Conservation (phyloP, 2,797 vertebrate genomes). For the Sebastolobus alascanus region DNA sequence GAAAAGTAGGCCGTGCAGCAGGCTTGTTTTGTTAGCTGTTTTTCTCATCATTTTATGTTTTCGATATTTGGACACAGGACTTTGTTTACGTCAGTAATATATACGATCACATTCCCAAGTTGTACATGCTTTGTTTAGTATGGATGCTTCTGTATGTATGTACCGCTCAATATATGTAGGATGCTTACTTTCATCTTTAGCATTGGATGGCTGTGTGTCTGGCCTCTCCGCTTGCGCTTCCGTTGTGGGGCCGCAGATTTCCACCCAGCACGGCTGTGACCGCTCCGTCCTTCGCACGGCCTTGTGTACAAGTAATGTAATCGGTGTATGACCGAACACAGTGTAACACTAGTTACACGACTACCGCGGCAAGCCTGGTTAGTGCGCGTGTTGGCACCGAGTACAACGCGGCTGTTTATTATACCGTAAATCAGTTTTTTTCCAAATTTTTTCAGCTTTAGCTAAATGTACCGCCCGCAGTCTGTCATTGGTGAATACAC, state of each 20-base stretch:
- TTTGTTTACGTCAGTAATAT: background rate
- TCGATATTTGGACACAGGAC: background rate
- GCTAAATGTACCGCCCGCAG: background rate
- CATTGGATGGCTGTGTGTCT: too few relatives aligned
- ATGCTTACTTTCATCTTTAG: background rate
- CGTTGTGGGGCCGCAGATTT: accelerated
- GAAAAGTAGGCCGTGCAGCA: constrained; percentile 25
- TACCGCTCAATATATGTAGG: background rate
- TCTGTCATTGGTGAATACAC: background rate
- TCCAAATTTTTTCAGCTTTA: background rate
- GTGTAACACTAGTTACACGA: too few relatives aligned
- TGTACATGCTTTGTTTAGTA: background rate
- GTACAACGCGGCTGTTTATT: background rate
- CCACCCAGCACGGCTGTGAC: too few relatives aligned
- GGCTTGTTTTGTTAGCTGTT: constrained; percentile 9
- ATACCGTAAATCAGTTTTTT: background rate
- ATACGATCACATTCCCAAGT: background rate
- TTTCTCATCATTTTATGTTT: background rate
- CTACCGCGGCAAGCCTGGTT: too few relatives aligned
- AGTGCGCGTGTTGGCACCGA: background rate
- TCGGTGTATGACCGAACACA: too few relatives aligned
- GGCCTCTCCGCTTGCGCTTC: too few relatives aligned
- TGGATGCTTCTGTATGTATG: background rate
- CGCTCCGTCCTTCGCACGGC: too few relatives aligned
- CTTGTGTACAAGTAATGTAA: too few relatives aligned